Conservation (phyloP, 2,888 invertebrate genomes). For the Acronicta alni region DNA sequence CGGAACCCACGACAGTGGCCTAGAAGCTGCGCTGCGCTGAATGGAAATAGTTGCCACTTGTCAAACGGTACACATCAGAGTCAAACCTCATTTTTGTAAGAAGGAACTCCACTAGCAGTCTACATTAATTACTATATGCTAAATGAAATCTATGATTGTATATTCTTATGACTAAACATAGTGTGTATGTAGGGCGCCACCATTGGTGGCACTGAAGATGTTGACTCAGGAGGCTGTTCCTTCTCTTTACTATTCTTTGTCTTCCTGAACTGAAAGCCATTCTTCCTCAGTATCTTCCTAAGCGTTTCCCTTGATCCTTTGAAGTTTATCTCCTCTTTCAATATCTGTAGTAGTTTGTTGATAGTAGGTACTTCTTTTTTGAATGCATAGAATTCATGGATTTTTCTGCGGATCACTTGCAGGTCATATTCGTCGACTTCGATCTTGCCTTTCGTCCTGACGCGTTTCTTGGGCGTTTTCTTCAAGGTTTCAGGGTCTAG, state of each 20-base stretch:
- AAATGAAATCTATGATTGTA: constrained; percentile 69
- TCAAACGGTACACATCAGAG: neutral
- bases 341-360: constrained; percentile 81
- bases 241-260: constrained; percentile 84
- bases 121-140: constrained; percentile 10
- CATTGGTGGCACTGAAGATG: constrained; percentile 77
- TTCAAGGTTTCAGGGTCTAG: constrained; percentile 83
- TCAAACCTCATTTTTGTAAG: constrained; percentile 7
- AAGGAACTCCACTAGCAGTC: constrained; percentile 3
- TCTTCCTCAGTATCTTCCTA: constrained; percentile 82
- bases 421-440: constrained; percentile 84
- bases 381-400: constrained; percentile 85
- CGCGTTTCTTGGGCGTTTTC: constrained; percentile 81
- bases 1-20: too few relatives aligned
- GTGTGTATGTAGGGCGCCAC: constrained; percentile 82
- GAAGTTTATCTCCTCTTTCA: constrained; percentile 84
- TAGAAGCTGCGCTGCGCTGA: too few relatives aligned
- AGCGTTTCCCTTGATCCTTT: constrained; percentile 84
- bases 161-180: constrained; percentile 84
- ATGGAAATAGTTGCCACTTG: too few relatives aligned
- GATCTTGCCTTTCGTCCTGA: constrained; percentile 83
- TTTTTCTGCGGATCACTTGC: constrained; percentile 82
- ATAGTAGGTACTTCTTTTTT: constrained; percentile 86
- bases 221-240: constrained; percentile 72
- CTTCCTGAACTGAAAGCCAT: constrained; percentile 85